A percentile compares a stretch with the other conserved stretches of the same genome.
Evolutionary conservation across 1,140 invertebrate genomes (phyloP).

Genomic region (Bombus superbus): DNA sequence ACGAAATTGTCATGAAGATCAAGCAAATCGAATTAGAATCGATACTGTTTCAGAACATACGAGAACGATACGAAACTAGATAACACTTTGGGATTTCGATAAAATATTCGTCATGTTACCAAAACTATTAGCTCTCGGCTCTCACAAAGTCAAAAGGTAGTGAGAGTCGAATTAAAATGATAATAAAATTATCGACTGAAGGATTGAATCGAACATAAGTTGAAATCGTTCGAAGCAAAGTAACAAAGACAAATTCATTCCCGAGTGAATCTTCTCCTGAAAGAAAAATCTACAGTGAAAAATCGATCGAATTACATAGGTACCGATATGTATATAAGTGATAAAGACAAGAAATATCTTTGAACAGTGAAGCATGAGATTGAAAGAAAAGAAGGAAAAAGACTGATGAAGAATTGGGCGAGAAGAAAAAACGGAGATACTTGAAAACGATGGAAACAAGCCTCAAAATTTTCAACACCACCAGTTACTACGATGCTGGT

Average conservation of each 20-base stretch:
- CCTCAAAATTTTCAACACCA: conserved; percentile 19
- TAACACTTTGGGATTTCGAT: not conserved
- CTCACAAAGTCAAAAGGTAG: conserved; percentile 40
- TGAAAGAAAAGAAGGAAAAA: conserved; percentile 37
- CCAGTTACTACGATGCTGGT: conserved; percentile 38
- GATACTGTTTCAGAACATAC: not conserved
- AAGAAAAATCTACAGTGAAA: not conserved
- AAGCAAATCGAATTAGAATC: not conserved
- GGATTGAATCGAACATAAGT: not conserved
- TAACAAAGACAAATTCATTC: not conserved
- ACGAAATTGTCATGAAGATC: not conserved
- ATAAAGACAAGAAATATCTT: not conserved
- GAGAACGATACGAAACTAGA: not conserved
- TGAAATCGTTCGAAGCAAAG: too few relatives aligned
- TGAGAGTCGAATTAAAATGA: conserved; percentile 17
- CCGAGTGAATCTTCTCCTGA: too few relatives aligned
- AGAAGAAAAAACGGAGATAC: conserved; percentile 9
- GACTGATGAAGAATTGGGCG: conserved; percentile 20
- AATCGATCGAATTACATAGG: not conserved
- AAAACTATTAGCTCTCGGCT: conserved; percentile 6
- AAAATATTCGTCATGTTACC: conserved; percentile 22
- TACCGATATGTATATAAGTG: not conserved
- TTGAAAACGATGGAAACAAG: conserved; percentile 62
- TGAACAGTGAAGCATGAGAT: conserved; percentile 29
- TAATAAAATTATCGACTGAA: not conserved